phyloP scores from a whole-genome alignment of 35 echinoderm and acorn worm species.

The Apostichopus californicus region DNA sequence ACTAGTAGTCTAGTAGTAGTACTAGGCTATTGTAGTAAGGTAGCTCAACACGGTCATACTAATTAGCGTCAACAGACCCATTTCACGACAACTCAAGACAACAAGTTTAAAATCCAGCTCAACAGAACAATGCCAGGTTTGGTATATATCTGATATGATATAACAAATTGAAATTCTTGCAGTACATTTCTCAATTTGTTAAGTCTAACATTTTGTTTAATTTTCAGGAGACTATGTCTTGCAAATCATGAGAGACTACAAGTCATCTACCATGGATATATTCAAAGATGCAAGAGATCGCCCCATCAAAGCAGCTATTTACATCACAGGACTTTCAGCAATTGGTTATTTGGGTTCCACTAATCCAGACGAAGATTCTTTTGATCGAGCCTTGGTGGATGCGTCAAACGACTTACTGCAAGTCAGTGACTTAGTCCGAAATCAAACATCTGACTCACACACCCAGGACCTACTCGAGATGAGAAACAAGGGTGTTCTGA shows the following conservation, averaged over 20 bases:
- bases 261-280: slow-evolving; percentile 68
- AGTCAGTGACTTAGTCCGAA: slow-evolving; percentile 73
- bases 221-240: slow-evolving; percentile 72
- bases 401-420: slow-evolving; percentile 83
- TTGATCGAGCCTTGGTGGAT: slow-evolving; percentile 66
- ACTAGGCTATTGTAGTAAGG: too few species aligned
- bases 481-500: slow-evolving; percentile 60
- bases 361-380: slow-evolving; percentile 72
- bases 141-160: too few species aligned
- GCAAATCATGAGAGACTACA: slow-evolving; percentile 74
- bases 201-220: neutral
- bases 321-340: slow-evolving; percentile 54
- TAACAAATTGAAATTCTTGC: too few species aligned
- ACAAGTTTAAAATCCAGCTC: too few species aligned
- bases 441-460: slow-evolving; percentile 61
- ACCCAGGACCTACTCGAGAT: slow-evolving; percentile 62
- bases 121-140: too few species aligned
- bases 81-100: too few species aligned
- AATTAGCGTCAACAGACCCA: too few species aligned
- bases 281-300: slow-evolving; percentile 78
- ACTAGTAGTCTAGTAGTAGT: too few species aligned
- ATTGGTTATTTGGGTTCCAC: slow-evolving; percentile 45
- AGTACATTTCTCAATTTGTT: neutral
- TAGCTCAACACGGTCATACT: too few species aligned
- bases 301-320: slow-evolving; percentile 78